Evolutionary conservation across 1,140 invertebrate species (phyloP).

Genomic region (Drosophila obscura): DNA sequence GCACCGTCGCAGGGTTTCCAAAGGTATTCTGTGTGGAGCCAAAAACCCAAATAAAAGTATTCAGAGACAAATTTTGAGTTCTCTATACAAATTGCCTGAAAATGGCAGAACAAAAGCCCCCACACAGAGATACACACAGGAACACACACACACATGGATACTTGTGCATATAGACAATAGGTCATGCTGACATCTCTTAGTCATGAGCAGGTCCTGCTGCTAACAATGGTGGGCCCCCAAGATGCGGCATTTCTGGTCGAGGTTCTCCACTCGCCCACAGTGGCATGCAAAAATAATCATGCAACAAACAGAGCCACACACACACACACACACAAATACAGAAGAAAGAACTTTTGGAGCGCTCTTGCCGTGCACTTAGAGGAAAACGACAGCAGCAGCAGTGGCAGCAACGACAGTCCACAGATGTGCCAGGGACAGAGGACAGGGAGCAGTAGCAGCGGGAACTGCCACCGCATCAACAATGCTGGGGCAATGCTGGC

Average conservation of each 20-base stretch:
- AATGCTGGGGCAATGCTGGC: constrained; percentile 63
- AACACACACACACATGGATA: constrained; percentile 11
- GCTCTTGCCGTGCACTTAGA: constrained; percentile 78
- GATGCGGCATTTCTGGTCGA: constrained; percentile 25
- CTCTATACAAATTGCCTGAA: constrained; percentile 48
- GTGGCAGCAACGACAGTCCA: constrained; percentile 41
- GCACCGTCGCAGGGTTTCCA: constrained; percentile 34
- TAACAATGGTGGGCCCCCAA: constrained; percentile 9
- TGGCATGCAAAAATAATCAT: constrained; percentile 69
- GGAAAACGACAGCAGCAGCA: constrained; percentile 71
- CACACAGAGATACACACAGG: constrained; percentile 1
- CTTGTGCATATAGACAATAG: constrained; percentile 27
- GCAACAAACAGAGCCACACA: constrained; percentile 20
- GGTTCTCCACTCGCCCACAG: constrained; percentile 32
- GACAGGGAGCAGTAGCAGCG: constrained; percentile 27
- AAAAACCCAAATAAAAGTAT: background rate
- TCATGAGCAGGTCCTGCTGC: constrained; percentile 40
- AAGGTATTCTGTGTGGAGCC: constrained; percentile 24
- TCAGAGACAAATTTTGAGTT: constrained; percentile 8
- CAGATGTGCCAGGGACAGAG: background rate
- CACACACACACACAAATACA: constrained; percentile 22
- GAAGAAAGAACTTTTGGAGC: constrained; percentile 65
- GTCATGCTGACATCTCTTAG: constrained; percentile 41
- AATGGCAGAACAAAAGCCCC: constrained; percentile 12
- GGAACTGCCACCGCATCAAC: constrained; percentile 55